Conservation (phyloP, 2,797 vertebrate species). For the Enteromius argenteus region DNA sequence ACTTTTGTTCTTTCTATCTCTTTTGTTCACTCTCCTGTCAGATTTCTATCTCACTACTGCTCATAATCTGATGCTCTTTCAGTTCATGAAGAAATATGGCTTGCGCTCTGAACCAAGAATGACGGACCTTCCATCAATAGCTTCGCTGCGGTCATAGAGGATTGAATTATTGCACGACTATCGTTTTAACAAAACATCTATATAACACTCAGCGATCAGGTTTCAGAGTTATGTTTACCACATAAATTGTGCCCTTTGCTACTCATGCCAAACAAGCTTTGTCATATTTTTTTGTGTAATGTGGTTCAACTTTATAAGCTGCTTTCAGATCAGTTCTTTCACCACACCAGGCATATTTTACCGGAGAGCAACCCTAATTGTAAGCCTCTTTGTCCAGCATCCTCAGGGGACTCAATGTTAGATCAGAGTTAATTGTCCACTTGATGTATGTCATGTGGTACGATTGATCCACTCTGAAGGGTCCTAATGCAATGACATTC, state of each 20-base stretch:
- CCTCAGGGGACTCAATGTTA: constrained; percentile 56
- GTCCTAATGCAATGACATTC: constrained; percentile 75
- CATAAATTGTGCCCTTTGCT: neutral
- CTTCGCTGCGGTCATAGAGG: constrained; percentile 59
- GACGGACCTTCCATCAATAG: constrained; percentile 37
- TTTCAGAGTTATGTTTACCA: constrained; percentile 30
- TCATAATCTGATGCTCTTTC: constrained; percentile 65
- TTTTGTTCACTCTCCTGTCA: constrained; percentile 46
- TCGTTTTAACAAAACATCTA: constrained; percentile 37
- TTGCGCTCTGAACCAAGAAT: constrained; percentile 32
- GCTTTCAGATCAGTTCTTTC: constrained; percentile 4
- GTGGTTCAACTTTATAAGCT: neutral
- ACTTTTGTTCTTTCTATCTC: constrained; percentile 31
- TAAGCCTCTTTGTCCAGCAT: constrained; percentile 50
- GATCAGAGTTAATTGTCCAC: constrained; percentile 75
- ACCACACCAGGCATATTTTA: constrained; percentile 36
- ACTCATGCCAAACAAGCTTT: constrained; percentile 16
- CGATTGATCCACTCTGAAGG: constrained; percentile 77
- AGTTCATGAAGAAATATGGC: constrained; percentile 52
- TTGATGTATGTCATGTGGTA: constrained; percentile 77
- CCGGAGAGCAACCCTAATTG: constrained; percentile 25
- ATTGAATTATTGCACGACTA: constrained; percentile 39
- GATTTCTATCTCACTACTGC: constrained; percentile 69
- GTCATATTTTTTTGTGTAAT: neutral
- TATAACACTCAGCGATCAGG: constrained; percentile 32